Base-by-base conservation (phyloP, 2,888 invertebrate species). In the Drosophila ezoana region DNA sequence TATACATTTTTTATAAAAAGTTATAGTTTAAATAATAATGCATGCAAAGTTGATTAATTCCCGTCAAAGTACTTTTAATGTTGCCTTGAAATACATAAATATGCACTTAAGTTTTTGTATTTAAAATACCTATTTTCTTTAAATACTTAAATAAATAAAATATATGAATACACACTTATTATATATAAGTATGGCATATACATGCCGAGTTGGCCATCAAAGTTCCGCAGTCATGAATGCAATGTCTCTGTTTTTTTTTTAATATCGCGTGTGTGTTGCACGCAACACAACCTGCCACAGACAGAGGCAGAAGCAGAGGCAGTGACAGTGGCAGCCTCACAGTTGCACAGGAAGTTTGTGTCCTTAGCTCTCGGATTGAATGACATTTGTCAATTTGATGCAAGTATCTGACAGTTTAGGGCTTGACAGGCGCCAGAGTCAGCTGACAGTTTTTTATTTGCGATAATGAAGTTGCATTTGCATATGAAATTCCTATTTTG, bases 361-460 rank as follows among this genome's bases (percentile, higher is more conserved):
- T 70, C 45, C 59, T 64, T 52, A 43, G 37, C 40, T 43, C 44
- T 20, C 35, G 35, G 60, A 58, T 43, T 68, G 72, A 79, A 58
- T 81, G 85, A 67, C 82, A 67, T 78, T 85, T 85, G 76, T 79
- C 81, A 85, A 79, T 81, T 81, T 62, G 59, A 59, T 67, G 69
- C 59, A 78, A 61, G 65, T 62, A 53, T 41, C 76, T 80, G 73
- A 32, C 60, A 54, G 44, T 6, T 18, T 13, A 18, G 48, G 45
- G 57, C 11, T 38, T 49, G 38, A 63, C 49, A 48, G 10, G 3
- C 14, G 47, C 14, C 44, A 14, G 28, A 45, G 13, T 37, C 28
- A 47, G 20, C 49, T 64, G 61, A 66, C 71, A 62, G 65, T 37
- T 73, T 59, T 57, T 40, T 57, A 58, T 59, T 71, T 77, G 51